Base-by-base conservation (phyloP, 1,140 invertebrate species). In the Trissolcus basalis region DNA sequence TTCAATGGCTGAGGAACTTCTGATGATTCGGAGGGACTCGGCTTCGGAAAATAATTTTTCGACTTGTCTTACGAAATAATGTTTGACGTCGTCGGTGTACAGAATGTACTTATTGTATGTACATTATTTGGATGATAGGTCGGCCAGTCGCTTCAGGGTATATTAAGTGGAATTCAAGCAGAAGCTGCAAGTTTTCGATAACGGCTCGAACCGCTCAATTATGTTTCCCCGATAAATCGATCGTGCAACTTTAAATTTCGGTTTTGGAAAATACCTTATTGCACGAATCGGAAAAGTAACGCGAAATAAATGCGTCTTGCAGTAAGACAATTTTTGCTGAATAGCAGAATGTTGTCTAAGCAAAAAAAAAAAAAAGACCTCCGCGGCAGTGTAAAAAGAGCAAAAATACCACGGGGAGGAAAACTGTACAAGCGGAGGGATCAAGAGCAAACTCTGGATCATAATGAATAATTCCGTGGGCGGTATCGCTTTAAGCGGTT, bases 381-480 rank as follows among this genome's bases (percentile, higher is more conserved):
- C 71, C 67, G 41, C 68, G 41, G 44, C 59, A 80, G 59, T 51
- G 76, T 64, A 69, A 70, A 77, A 78, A 45, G 64, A 69, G 65
- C 78, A 49, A 55, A 53, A 27, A 27, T 27, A n/a, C n/a, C 56
- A 19, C 55, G 69, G 76, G 56, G 67, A 64, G 54, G 63, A 45
- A 54, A 67, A 39, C 15, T 61, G 76, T 54, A 76, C 74, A 80
- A 65, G 60, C 44, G 64, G 48, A 64, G 47, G 51, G 51, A n/a
- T 53, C 49, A 61, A 67, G 64, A 39, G 47, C 43, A 48, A 35
- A 15, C 53, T 49, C 35, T 4, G 63, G 70, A 59, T 61, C 77
- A 80, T 84, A 86, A 86, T 86, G 83, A 87, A 86, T 86, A 86
- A 86, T 86, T 86, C 79, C 76, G 65, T 80, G 73, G 78, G 81